phyloP scores from a whole-genome alignment of 2,113 vertebrate genomes.

The Menura novaehollandiae region DNA sequence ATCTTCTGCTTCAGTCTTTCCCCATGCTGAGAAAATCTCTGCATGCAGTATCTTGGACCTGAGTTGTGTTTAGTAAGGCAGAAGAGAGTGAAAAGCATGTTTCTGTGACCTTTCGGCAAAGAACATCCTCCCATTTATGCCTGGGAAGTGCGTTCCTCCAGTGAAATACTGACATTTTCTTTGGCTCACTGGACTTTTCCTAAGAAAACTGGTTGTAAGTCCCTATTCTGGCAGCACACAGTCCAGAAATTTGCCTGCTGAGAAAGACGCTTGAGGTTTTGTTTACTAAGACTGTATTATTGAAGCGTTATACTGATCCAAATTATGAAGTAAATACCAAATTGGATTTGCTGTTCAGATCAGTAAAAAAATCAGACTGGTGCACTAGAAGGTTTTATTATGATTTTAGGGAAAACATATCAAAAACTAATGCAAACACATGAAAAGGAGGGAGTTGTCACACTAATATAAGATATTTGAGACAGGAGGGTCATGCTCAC shows the following conservation, averaged over 20 bases:
- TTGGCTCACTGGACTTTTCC: not conserved
- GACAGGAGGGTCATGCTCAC: not conserved
- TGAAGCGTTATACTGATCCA: not conserved
- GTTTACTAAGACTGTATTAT: not conserved
- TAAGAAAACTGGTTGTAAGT: not conserved
- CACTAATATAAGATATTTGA: not conserved
- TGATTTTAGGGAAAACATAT: not conserved
- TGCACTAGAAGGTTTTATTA: not conserved
- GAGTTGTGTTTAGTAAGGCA: not conserved
- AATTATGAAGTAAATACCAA: not conserved
- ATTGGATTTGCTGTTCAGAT: not conserved
- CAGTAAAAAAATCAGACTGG: not conserved
- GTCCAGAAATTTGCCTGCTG: not conserved
- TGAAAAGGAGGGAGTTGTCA: not conserved
- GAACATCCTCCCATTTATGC: not conserved
- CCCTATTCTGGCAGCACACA: not conserved
- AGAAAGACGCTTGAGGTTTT: not conserved
- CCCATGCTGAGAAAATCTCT: not conserved
- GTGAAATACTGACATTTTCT: not conserved
- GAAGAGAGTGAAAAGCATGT: not conserved
- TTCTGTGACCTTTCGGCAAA: not conserved
- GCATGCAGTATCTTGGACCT: not conserved
- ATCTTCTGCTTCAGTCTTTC: not conserved
- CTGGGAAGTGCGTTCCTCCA: not conserved
- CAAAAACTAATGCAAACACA: not conserved